Evolutionary conservation across 2,888 invertebrate species (phyloP), one percentile per base, ranked within the genome.

Genomic region (Pseudanteris insignis): DNA sequence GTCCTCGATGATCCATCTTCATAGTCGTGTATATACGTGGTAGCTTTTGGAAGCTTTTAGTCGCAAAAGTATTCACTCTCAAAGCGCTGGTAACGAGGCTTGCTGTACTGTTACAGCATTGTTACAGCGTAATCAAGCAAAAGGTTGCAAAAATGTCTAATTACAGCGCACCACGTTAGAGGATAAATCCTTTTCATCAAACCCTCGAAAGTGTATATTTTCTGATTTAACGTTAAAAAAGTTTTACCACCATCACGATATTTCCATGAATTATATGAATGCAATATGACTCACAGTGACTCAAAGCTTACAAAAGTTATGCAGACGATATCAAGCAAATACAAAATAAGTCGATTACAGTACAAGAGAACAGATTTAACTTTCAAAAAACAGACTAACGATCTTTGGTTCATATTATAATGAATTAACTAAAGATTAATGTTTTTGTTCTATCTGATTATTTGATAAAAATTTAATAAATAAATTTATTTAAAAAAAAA

Each of bases 21-120:
- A 46, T 7, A 43, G 34, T 28, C 29, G 43, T 36, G 41, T 24
- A 29, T 43, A 51, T 25, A 41, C 15, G 33, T 8, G 34, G 14
- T 29, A 28, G 41, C 43, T 51, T 51, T 43, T 43, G 29, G 36
- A 51, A 36, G 51, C 51, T 51, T 51, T 51, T 43, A 51, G 51
- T 43, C 34, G 43, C 36, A 29, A 37, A 34, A 30, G 44, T 43
- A 43, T 53, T 43, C 44, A 25, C 37, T 15, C 36, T 53, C 44
- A 53, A 53, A 44, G 53, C 36, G 41, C 24, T 37, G 21, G 26
- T 53, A 53, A 53, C 53, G 37, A 44, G 37, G 32, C 53, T 53
- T 43, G 24, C 26, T 8, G 14, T 30, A 29, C 24, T 15, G 32
- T 12, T 43, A 2, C 24, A 30, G 37, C 44, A 26, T 44, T 25